Evolutionary conservation across 1,140 invertebrate species (phyloP).

Genomic region (Heliothis virescens): DNA sequence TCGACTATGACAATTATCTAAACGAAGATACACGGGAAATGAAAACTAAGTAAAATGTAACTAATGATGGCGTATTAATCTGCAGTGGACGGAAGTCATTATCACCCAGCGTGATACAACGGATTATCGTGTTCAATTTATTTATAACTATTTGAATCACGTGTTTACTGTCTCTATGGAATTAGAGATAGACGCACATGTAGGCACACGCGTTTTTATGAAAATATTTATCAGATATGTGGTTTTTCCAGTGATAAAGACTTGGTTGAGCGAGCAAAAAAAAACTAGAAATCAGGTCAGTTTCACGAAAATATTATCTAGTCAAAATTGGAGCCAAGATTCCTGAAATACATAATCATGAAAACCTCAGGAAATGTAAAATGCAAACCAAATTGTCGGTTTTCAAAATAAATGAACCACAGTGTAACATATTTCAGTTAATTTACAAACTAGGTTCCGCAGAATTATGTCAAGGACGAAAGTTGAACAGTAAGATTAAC

Average conservation of each 20-base stretch:
- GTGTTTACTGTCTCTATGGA: slow-evolving; percentile 27
- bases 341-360: not conserved
- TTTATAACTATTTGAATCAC: slow-evolving; percentile 33
- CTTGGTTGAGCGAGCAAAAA: not conserved
- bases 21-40: slow-evolving; percentile 21
- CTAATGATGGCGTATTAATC: slow-evolving; percentile 28
- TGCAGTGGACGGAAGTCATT: slow-evolving; percentile 25
- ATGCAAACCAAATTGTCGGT: no score
- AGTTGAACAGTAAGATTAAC: slow-evolving; percentile 12
- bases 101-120: slow-evolving; percentile 40
- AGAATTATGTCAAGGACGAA: slow-evolving; percentile 23
- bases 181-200: not conserved
- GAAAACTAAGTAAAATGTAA: slow-evolving; percentile 30
- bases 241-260: not conserved
- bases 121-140: slow-evolving; percentile 37
- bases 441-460: not conserved
- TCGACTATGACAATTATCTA: not conserved
- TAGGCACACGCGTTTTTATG: not conserved
- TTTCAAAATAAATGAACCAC: slow-evolving; percentile 1
- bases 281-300: not conserved
- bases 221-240: no score
- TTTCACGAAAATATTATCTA: not conserved
- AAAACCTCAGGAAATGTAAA: not conserved
- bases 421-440: not conserved
- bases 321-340: slow-evolving; percentile 8